phyloP scores from a whole-genome alignment of 2,888 invertebrate species.

The Lycia hirtaria region DNA sequence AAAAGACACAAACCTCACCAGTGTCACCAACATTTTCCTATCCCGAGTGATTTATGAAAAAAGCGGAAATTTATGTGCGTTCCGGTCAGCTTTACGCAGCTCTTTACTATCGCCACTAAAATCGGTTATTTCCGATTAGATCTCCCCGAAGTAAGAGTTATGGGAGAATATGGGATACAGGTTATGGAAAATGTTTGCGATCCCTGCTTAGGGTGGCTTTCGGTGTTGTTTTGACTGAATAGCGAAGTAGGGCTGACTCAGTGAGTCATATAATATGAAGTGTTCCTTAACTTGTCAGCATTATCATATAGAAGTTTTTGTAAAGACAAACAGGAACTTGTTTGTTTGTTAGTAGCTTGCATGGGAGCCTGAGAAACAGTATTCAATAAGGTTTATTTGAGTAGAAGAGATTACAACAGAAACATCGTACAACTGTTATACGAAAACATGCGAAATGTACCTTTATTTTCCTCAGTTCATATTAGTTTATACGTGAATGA shows the following conservation, averaged over 20 bases:
- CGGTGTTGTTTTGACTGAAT: conserved; percentile 11
- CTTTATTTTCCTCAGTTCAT: too few species aligned
- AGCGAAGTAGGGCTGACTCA: not conserved
- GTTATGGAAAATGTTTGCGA: conserved; percentile 41
- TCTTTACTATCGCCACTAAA: conserved; percentile 49
- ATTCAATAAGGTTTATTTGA: too few species aligned
- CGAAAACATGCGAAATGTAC: too few species aligned
- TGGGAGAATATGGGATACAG: conserved; percentile 46
- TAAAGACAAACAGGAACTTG: not conserved
- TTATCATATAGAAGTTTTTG: conserved; percentile 4
- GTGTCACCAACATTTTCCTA: conserved; percentile 50
- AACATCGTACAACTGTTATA: too few species aligned
- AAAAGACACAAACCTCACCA: conserved; percentile 55
- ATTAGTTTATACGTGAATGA: too few species aligned
- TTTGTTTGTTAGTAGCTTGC: not conserved
- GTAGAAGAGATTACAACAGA: too few species aligned
- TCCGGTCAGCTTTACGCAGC: conserved; percentile 54
- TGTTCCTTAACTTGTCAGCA: conserved; percentile 2
- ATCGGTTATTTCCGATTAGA: conserved; percentile 50
- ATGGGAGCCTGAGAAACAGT: not conserved
- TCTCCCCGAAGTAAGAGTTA: conserved; percentile 41
- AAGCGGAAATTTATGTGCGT: conserved; percentile 54
- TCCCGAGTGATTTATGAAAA: conserved; percentile 60
- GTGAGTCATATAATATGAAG: not conserved
- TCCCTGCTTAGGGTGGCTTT: conserved; percentile 16